Evolutionary conservation across 1,140 invertebrate genomes (phyloP), one percentile per base, ranked within the genome.

Genomic region (Cyclargus thomasi): DNA sequence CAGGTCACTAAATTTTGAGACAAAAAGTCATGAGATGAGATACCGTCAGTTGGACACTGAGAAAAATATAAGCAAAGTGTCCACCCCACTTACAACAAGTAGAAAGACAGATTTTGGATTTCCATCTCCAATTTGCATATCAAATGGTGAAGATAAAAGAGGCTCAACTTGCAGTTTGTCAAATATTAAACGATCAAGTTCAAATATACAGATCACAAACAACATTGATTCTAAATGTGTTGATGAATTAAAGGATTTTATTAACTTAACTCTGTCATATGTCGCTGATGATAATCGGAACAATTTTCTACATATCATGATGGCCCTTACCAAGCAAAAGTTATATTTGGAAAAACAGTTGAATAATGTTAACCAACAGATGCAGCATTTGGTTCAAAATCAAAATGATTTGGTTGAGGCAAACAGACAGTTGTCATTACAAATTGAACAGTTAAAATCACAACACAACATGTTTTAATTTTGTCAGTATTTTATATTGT

Each of bases 161-260:
- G 64, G 20, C 20, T 78, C 78, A 1, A 79, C 75, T 67, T 70
- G 69, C 10, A 82, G 82, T 69, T 47, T 77, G 10, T 69, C 75
- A 59, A 75, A 77, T 70, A 67, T 79, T 23, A 83, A 77, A 76
- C 70, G 71, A 29, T 57, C 74, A 23, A 78, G 67, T 70, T 67
- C 65, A 5, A 74, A 65, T 36, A 20, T 68, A 53, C 69, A 73
- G 64, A 20, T 59, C 55, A 23, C 18, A 65, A 21, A 70, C 14
- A 75, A 67, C 62, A 67, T 80, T 21, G 82, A 88, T 68, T 69
- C 73, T 22, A 82, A 85, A 59, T 64, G 71, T 29, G 64, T 81
- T 29, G 84, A 90, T 59, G 90, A 91, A 62, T 70, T 91, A n/a
- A 91, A 91, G 76, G 88, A 91, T 71, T 90, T 86, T 67, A 80